A percentile compares a stretch with the other conserved stretches of the same genome.
Evolutionary conservation across 2,888 invertebrate species (phyloP).

Genomic region (Diachrysia chrysitis): DNA sequence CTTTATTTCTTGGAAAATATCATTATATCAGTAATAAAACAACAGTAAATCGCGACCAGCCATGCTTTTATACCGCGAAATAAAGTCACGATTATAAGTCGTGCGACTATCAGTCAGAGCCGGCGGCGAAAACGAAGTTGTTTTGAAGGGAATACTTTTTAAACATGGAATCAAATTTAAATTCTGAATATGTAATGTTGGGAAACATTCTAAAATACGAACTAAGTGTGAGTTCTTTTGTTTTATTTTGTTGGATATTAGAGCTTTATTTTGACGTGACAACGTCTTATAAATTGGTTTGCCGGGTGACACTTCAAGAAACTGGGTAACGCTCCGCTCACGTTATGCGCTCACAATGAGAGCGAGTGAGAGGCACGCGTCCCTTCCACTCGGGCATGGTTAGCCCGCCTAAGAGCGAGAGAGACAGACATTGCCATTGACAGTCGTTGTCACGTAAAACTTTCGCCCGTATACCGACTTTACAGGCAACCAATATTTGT

Average conservation of each 20-base stretch:
- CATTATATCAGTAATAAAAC: slow-evolving; percentile 14
- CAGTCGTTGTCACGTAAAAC: too few relatives aligned
- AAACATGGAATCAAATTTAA: neutral
- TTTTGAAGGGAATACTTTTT: slow-evolving; percentile 7
- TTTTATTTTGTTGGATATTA: neutral
- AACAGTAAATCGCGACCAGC: slow-evolving; percentile 12
- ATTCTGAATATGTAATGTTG: neutral
- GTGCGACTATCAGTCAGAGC: slow-evolving; percentile 34
- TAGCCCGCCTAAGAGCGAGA: too few relatives aligned
- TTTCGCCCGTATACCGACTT: too few relatives aligned
- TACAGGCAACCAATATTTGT: too few relatives aligned
- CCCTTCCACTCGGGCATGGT: too few relatives aligned
- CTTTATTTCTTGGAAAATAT: slow-evolving; percentile 39
- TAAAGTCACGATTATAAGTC: slow-evolving; percentile 48
- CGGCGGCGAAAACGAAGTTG: slow-evolving; percentile 17
- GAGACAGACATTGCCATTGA: too few relatives aligned
- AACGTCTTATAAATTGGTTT: too few relatives aligned
- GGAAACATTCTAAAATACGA: slow-evolving; percentile 9
- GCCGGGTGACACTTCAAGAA: too few relatives aligned
- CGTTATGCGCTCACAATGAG: too few relatives aligned
- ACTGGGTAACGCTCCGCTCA: too few relatives aligned
- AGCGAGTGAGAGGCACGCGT: too few relatives aligned
- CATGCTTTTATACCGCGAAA: slow-evolving; percentile 25
- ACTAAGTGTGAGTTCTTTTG: neutral
- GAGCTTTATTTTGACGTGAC: neutral